Evolutionary conservation across 2,113 vertebrate genomes (phyloP), one percentile per base, ranked within the genome.

Genomic region (Tricholaema leucomelas): DNA sequence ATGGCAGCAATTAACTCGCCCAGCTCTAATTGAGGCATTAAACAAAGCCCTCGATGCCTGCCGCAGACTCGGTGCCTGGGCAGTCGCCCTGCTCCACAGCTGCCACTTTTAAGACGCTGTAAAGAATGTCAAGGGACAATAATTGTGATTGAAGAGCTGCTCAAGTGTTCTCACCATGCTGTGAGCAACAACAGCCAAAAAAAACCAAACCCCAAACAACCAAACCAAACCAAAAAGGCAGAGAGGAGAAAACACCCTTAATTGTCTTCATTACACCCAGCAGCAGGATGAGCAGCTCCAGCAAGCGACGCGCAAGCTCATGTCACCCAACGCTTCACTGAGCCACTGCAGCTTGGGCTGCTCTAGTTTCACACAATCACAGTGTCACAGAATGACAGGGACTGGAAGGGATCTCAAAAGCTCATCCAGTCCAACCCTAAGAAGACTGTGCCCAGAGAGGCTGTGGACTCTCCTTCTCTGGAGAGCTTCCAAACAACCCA

Each of bases 1-100:
- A 94, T 46, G 61, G 48, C 61, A 84, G 78, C 59, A 91, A 67
- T 94, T 87, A 95, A 97, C 75, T 76, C 59, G 16, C 50, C 59
- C 75, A 91, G 55, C 64, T 82, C 66, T 64, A 64, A 88, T 8
- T 18, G 33, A 54, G 87, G 70, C 35, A 23, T 64, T 60, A 44
- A 19, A 20, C 12, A 80, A 91, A 96, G 81, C 50, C 50, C 55
- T 19, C 6, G 20, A 19, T 16, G 76, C 83, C 40, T 18, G 7
- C 69, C 19, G 5, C 79, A 81, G 89, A 46, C 48, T 67, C 60
- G 58, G 52, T 8, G 36, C 35, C 69, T 15, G 60, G 83, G 93
- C n/a, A 30, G 75, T 16, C 24, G 17, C 81, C 15, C 23, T 33
- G 21, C 83, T 27, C 44, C 25, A 58, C 87, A 93, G 78, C 55